Evolutionary conservation across 2,113 vertebrate species (phyloP).

Genomic region (Potamarius usumacintae): DNA sequence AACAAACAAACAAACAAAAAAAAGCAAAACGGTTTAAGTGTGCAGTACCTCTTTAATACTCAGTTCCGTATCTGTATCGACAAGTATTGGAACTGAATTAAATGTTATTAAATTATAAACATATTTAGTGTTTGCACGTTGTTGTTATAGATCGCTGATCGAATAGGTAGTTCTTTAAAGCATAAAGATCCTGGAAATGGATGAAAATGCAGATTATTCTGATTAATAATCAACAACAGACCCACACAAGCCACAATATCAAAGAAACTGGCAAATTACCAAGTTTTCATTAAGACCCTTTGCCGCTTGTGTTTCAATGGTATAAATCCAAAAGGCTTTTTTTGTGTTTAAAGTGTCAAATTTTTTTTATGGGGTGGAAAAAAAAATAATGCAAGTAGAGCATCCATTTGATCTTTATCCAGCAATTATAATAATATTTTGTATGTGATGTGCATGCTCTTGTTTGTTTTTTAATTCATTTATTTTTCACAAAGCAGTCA

Average conservation of each 20-base stretch:
- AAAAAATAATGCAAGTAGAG: background rate
- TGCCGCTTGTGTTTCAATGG: background rate
- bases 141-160: background rate
- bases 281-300: constrained; percentile 9
- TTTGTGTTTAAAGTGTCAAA: background rate
- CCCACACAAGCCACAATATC: background rate
- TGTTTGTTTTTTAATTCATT: background rate
- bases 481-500: background rate
- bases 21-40: no score
- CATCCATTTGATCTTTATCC: constrained; percentile 6
- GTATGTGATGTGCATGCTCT: background rate
- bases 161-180: background rate
- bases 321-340: background rate
- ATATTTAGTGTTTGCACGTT: background rate
- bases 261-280: background rate
- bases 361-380: background rate
- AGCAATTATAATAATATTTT: background rate
- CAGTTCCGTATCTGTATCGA: background rate
- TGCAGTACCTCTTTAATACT: background rate
- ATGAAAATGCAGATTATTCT: background rate
- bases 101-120: background rate
- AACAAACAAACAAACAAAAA: no score
- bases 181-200: background rate
- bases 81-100: background rate
- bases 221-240: constrained; percentile 11